Evolutionary conservation across 2,888 invertebrate species (phyloP).

Genomic region (Rhimphoctona megacephalus): DNA sequence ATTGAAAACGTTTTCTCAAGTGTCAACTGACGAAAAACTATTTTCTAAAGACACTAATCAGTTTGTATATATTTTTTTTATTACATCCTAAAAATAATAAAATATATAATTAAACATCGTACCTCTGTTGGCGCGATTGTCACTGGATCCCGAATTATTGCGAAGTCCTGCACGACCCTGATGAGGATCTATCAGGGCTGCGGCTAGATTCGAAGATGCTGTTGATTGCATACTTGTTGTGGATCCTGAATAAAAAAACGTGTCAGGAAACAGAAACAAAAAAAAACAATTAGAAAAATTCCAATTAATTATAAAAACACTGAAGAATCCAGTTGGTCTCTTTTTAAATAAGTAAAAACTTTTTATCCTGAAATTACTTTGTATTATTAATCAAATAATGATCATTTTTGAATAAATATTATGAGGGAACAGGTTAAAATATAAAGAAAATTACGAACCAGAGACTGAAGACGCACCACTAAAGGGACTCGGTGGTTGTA

Average conservation of each 20-base stretch:
- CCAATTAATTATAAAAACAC: not conserved
- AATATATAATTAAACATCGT: conserved; percentile 58
- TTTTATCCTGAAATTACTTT: too few species aligned
- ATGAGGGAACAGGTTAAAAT: not conserved
- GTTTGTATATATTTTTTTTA: not conserved
- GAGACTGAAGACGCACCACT: conserved; percentile 83
- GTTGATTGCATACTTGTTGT: conserved; percentile 84
- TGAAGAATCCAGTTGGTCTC: not conserved
- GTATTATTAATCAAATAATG: too few species aligned
- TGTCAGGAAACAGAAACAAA: not conserved
- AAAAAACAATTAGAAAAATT: not conserved
- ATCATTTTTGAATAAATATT: not conserved
- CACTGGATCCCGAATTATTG: conserved; percentile 80
- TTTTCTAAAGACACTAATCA: not conserved
- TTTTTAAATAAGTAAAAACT: not conserved
- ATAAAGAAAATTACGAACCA: conserved; percentile 74
- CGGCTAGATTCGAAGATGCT: conserved; percentile 87
- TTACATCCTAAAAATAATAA: not conserved
- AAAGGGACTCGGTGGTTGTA: conserved; percentile 86
- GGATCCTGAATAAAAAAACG: conserved; percentile 77
- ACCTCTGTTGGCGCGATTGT: conserved; percentile 84
- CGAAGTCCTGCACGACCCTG: conserved; percentile 84
- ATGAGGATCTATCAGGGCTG: conserved; percentile 87
- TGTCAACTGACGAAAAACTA: not conserved
- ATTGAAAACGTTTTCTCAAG: not conserved